phyloP scores from a whole-genome alignment of 2,113 vertebrate genomes.

The Bambusicola thoracicus region DNA sequence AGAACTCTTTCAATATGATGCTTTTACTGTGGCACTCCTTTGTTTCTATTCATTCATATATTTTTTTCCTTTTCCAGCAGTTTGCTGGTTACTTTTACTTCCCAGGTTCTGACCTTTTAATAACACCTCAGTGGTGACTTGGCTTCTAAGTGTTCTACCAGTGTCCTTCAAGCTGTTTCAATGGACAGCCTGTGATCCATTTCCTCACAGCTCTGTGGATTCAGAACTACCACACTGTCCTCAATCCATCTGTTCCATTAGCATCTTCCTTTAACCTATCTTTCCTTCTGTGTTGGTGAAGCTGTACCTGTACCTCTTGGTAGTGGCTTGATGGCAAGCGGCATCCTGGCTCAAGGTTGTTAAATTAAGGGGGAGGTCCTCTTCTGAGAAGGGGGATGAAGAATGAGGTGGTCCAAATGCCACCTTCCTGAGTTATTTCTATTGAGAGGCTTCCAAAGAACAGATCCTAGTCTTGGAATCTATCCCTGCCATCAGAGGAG shows the following conservation, averaged over 20 bases:
- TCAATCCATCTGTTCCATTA: neutral
- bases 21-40: neutral
- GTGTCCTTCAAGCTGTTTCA: neutral
- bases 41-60: neutral
- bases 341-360: neutral
- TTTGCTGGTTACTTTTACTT: neutral
- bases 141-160: neutral
- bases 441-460: neutral
- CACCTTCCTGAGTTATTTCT: neutral
- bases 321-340: neutral
- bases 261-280: neutral
- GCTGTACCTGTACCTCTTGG: neutral
- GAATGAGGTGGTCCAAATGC: neutral
- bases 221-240: neutral
- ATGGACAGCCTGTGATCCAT: neutral
- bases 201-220: neutral
- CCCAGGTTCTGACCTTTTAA: neutral
- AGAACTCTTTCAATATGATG: neutral
- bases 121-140: neutral
- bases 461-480: neutral
- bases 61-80: neutral
- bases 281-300: neutral
- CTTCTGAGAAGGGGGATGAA: neutral
- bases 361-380: neutral
- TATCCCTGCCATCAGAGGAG: neutral